These are phyloP conservation scores for Sclerodermus sp. DNA, from an alignment of 2,888 invertebrate species.

Conservation along the genomic window DNA sequence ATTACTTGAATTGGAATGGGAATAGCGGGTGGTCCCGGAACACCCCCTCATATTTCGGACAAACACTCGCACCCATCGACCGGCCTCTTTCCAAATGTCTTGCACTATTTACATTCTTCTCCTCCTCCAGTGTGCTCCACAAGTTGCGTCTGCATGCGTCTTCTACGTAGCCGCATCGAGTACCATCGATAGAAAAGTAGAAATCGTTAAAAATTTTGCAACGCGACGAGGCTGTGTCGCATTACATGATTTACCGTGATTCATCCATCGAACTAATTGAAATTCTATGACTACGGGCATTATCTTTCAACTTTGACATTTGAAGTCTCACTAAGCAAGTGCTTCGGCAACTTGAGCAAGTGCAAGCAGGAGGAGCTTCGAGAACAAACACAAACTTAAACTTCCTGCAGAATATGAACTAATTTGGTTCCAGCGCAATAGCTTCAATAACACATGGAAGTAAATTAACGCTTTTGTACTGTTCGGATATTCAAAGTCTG, in stretches of 20 bases:
- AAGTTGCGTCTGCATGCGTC: too few species aligned
- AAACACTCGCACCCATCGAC: constrained; percentile 33
- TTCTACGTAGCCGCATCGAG: too few species aligned
- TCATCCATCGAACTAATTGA: neutral
- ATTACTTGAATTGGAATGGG: constrained; percentile 54
- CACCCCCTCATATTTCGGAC: constrained; percentile 48
- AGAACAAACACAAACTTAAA: neutral
- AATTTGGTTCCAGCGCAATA: neutral
- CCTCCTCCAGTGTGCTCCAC: too few species aligned
- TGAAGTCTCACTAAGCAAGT: neutral
- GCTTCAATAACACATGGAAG: neutral
- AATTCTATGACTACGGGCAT: neutral
- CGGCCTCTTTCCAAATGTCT: constrained; percentile 1
- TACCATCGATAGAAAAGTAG: too few species aligned
- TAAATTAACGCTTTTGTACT: neutral
- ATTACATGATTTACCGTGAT: neutral
- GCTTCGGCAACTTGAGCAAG: neutral
- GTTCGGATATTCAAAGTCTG: neutral
- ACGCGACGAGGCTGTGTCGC: too few species aligned
- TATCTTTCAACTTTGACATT: neutral
- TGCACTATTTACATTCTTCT: too few species aligned
- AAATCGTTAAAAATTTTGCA: too few species aligned
- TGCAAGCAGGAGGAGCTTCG: neutral
- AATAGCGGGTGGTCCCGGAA: constrained; percentile 47
- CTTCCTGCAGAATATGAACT: neutral